Evolutionary conservation across 1,140 invertebrate genomes (phyloP).

Genomic region (Euura lappo): DNA sequence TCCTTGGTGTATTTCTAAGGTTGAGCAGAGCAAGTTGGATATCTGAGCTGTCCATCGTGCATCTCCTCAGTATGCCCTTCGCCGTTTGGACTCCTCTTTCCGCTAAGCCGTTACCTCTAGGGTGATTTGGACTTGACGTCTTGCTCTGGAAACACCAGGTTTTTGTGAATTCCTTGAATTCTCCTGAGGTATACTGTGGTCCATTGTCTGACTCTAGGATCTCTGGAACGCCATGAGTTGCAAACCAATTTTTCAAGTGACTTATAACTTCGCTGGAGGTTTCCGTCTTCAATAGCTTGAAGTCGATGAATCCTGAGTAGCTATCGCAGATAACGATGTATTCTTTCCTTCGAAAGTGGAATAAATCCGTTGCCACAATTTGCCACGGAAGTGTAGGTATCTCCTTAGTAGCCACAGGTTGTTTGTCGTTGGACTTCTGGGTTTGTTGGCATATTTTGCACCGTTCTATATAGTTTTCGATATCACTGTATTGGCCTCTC

Average conservation of each 20-base stretch:
- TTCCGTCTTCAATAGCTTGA: slow-evolving; percentile 3
- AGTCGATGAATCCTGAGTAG: slow-evolving; percentile 18
- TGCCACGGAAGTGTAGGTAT: slow-evolving; percentile 10
- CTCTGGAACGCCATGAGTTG: slow-evolving; percentile 26
- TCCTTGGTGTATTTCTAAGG: background rate
- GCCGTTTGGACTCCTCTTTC: slow-evolving; percentile 18
- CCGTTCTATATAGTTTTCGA: slow-evolving; percentile 11
- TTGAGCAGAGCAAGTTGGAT: background rate
- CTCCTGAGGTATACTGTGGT: slow-evolving; percentile 16
- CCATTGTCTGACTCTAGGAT: slow-evolving; percentile 25
- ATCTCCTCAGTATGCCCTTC: slow-evolving; percentile 16
- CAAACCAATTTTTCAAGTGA: slow-evolving; percentile 18
- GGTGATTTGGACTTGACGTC: slow-evolving; percentile 24
- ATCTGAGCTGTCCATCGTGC: background rate
- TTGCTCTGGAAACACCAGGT: slow-evolving; percentile 4
- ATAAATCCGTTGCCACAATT: slow-evolving; percentile 9
- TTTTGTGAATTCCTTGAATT: slow-evolving; percentile 12
- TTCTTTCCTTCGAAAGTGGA: slow-evolving; percentile 10
- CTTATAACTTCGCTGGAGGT: slow-evolving; percentile 8
- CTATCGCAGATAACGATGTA: slow-evolving; percentile 13
- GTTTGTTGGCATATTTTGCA: slow-evolving; percentile 17
- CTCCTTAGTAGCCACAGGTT: slow-evolving; percentile 8
- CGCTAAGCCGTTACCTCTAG: slow-evolving; percentile 23
- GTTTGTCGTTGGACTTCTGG: slow-evolving; percentile 12
- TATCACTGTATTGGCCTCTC: slow-evolving; percentile 10